Evolutionary conservation across 2,888 invertebrate genomes (phyloP).

Genomic region (Apotomis betuletana): DNA sequence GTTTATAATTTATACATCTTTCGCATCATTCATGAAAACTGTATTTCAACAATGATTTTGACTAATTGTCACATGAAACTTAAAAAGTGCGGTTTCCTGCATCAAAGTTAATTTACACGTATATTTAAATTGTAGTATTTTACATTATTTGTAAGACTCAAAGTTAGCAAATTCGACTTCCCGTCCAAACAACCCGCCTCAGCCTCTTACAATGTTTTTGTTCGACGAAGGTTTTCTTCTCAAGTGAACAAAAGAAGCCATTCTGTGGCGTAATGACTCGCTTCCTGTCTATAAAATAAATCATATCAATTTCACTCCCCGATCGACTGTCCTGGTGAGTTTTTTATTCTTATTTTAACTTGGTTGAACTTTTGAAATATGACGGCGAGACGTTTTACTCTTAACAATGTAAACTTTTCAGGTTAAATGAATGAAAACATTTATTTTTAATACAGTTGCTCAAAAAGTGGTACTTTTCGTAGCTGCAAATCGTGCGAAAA

Average conservation of each 20-base stretch:
- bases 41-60: neutral
- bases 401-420: neutral
- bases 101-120: neutral
- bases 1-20: conserved; percentile 5
- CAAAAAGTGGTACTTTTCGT: too few species aligned
- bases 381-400: neutral
- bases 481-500: too few species aligned
- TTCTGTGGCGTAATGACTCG: conserved; percentile 50
- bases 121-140: neutral
- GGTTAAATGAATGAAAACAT: too few species aligned
- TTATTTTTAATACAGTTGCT: too few species aligned
- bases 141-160: neutral
- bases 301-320: conserved; percentile 41
- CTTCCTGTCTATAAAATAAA: conserved; percentile 52
- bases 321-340: conserved; percentile 35
- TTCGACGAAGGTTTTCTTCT: conserved; percentile 26
- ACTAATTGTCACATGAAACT: neutral
- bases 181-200: conserved; percentile 10
- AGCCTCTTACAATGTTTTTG: conserved; percentile 36
- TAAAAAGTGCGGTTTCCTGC: neutral
- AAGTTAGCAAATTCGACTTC: conserved; percentile 16
- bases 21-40: neutral
- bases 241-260: conserved; percentile 47
- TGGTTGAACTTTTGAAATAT: conserved; percentile 12
- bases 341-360: conserved; percentile 30